Base-by-base conservation (phyloP, 1,140 invertebrate species). In the Drosophila cardini region DNA sequence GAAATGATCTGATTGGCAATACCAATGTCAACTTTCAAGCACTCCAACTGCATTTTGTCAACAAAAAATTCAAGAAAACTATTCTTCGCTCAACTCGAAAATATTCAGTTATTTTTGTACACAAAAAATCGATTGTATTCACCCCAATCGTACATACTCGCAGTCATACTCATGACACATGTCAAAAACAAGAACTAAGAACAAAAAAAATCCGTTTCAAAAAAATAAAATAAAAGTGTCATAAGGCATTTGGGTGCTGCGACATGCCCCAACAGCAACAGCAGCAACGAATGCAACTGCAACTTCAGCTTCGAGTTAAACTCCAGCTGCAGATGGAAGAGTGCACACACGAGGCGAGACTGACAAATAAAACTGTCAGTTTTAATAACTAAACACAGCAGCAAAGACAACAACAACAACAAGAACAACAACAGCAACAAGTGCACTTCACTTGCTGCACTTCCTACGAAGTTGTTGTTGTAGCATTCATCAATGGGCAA, bases 301-400 rank as follows among this genome's bases (percentile, higher is more conserved):
- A 9, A 38, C 32, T 38, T 10, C 34, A 32, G 18, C 15, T 36
- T 8, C 4, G 8, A 48, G 46, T 48, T n/a, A 3, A 55, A 16
- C 34, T 52, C 26, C 15, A 58, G 56, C 26, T 63, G 40, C 58
- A 75, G 50, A 69, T 69, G 65, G 55, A 74, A 16, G 46, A 52
- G 61, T 26, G 36, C 15, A 16, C 34, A 18, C 52, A 40, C 45
- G 40, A 21, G 40, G 55, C 64, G 76, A 79, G 83, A 26, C 84
- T 82, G 80, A 89, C 84, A 89, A 89, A 89, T 89, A 89, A 89
- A 89, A 89, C 80, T 89, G 84, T 89, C 84, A 89, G 84, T 83
- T 89, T 89, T 89, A 89, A 89, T 89, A 89, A 89, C 80, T 89
- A 80, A 78, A 73, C 68, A 79, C 69, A 79, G 48, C 76, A 76